Evolutionary conservation across 2,113 vertebrate genomes (phyloP).

Genomic region (Polyodon spathula): DNA sequence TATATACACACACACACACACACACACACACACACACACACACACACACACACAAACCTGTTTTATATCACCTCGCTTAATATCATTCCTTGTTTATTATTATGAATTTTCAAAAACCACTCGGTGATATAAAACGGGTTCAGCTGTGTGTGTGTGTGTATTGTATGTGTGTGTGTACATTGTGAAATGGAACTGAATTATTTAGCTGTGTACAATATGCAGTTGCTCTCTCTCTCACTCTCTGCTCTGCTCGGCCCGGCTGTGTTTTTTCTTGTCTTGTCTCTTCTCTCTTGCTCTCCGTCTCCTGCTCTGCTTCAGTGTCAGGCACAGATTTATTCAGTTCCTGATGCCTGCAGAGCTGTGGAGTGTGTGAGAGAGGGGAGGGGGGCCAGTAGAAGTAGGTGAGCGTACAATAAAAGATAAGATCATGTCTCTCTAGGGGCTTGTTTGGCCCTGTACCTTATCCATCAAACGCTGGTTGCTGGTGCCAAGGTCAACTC

Average conservation of each 20-base stretch:
- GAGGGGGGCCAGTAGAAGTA: constrained; percentile 63
- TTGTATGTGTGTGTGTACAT: no score
- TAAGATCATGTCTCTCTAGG: constrained; percentile 73
- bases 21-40: no score
- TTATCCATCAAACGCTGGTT: constrained; percentile 84
- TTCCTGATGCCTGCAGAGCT: constrained; percentile 63
- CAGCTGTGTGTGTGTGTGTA: no score
- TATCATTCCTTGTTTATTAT: no score
- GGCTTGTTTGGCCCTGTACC: constrained; percentile 76
- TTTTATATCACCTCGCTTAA: no score
- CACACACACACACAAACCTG: no score
- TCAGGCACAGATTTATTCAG: constrained; percentile 93
- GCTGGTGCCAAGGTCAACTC: constrained; percentile 86
- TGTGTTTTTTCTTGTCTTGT: constrained; percentile 50
- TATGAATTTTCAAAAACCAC: no score
- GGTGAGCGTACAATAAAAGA: constrained; percentile 86
- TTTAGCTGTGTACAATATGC: constrained; percentile 42
- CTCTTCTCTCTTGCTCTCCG: constrained; percentile 33
- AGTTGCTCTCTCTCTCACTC: constrained; percentile 29
- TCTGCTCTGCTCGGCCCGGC: background rate
- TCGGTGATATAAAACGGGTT: no score
- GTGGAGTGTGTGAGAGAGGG: constrained; percentile 58
- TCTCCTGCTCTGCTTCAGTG: constrained; percentile 38
- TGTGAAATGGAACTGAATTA: no score
- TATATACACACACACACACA: no score